Evolutionary conservation across 2,797 vertebrate species (phyloP).

Genomic region (Hylomyscus alleni): DNA sequence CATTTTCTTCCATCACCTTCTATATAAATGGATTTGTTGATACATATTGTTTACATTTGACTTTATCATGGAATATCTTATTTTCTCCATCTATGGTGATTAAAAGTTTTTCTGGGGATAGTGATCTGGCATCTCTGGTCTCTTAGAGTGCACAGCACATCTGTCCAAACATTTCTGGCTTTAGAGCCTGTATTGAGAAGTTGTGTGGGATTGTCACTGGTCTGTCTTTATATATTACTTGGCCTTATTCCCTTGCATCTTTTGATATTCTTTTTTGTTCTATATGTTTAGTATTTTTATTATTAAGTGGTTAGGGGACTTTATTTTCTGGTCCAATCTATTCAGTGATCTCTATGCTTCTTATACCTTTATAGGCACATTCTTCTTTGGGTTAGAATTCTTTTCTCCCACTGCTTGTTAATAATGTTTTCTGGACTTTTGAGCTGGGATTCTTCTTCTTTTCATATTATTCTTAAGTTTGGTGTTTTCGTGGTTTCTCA

Average conservation of each 20-base stretch:
- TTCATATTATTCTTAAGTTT: background rate
- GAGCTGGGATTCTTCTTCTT: background rate
- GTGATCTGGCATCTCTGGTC: background rate
- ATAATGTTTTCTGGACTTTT: background rate
- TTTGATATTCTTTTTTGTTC: background rate
- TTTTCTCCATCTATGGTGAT: background rate
- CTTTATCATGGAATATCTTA: background rate
- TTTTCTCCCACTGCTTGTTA: background rate
- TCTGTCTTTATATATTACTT: background rate
- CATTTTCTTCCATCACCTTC: background rate
- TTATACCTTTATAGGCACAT: background rate
- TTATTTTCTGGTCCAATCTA: background rate
- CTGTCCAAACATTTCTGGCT: background rate
- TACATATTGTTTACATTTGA: background rate
- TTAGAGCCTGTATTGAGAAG: background rate
- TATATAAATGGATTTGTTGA: background rate
- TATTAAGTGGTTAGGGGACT: background rate
- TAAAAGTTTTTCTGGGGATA: background rate
- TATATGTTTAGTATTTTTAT: background rate
- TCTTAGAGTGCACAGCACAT: background rate
- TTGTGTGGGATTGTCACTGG: background rate
- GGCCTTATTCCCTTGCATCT: background rate
- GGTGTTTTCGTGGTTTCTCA: background rate
- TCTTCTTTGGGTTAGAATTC: too few species aligned
- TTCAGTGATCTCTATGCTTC: background rate